Conservation (phyloP, 2,113 vertebrate species). For the Anhinga rufa region DNA sequence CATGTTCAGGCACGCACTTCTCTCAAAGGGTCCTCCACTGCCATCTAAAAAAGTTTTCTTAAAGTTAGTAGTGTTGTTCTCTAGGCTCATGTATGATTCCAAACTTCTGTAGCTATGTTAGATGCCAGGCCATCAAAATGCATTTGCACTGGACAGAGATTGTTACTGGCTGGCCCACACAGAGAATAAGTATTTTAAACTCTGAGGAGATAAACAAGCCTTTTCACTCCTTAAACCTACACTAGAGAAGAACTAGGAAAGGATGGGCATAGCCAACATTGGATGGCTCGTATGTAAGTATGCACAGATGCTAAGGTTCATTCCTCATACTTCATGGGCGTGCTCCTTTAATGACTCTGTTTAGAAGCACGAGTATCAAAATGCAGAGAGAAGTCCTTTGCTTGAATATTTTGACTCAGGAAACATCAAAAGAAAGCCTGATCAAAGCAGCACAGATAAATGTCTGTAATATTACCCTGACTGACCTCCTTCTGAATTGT, state of each 20-base stretch:
- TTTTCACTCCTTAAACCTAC: not conserved
- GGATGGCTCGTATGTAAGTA: not conserved
- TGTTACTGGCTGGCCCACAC: not conserved
- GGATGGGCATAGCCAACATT: not conserved
- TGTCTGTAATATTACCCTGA: not conserved
- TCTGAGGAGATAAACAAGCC: not conserved
- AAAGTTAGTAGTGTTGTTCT: not conserved
- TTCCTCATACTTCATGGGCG: not conserved
- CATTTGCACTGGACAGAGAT: not conserved
- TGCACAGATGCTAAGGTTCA: not conserved
- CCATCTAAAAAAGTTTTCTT: not conserved
- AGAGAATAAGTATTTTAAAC: not conserved
- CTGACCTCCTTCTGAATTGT: conserved; percentile 1
- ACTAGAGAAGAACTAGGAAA: not conserved
- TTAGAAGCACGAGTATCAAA: not conserved
- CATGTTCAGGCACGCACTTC: not conserved
- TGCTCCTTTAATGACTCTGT: not conserved
- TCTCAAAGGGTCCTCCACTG: not conserved
- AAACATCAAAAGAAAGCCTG: conserved; percentile 33
- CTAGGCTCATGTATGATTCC: not conserved
- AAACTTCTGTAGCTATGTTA: not conserved
- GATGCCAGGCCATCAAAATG: not conserved
- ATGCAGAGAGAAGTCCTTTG: not conserved
- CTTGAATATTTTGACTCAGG: not conserved
- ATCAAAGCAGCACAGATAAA: conserved; percentile 43